Base-by-base conservation (phyloP, 2,888 invertebrate genomes). In the Petrolisthes cinctipes region DNA sequence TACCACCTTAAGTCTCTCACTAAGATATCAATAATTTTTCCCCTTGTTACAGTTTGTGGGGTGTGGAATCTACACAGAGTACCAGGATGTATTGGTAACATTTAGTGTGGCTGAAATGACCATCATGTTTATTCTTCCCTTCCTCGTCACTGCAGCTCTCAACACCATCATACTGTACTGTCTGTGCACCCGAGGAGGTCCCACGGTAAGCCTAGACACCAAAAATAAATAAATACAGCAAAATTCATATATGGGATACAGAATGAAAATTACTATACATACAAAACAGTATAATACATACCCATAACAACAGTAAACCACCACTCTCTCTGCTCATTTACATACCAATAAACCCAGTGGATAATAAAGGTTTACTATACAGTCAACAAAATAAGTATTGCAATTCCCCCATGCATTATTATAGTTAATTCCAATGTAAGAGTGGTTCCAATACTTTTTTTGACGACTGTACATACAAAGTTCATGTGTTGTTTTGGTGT, bases 121-220 rank as follows among this genome's bases (percentile, higher is more conserved):
- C 71, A 91, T 96, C 5, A 95, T 96, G 0, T 95, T 97, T 92
- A 94, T 95, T 5, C 92, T 96, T 71, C 97, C 97, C 2, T 94
- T 96, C 91, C 93, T 94, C 1, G 93, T 95, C 73, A 96, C 97
- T 89, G 94, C 95, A 1, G 92, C 95, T 7, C 93, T 97, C 89
- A 97, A 97, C 92, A 93, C 94, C 0, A 94, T 95, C 92, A 97
- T 97, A 78, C 95, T 95, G 89, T 93, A 94, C 53, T 95, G 95
- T 1, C 95, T 97, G 20, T 95, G 7, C 20, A 11, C 57, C 37
- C 61, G 80, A 57, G 37, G 57, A 37, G 0, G 61, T 6, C 57
- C 6, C 37, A 57, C 20, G 37, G 78, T 37, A 51, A 57, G 61
- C 37, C 37, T 37, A 37, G 37, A 37, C 37, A 37, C 37, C 37